Evolutionary conservation across 1,140 invertebrate species (phyloP), one percentile per base, ranked within the genome.

Genomic region (Acyrthosiphon pisum): DNA sequence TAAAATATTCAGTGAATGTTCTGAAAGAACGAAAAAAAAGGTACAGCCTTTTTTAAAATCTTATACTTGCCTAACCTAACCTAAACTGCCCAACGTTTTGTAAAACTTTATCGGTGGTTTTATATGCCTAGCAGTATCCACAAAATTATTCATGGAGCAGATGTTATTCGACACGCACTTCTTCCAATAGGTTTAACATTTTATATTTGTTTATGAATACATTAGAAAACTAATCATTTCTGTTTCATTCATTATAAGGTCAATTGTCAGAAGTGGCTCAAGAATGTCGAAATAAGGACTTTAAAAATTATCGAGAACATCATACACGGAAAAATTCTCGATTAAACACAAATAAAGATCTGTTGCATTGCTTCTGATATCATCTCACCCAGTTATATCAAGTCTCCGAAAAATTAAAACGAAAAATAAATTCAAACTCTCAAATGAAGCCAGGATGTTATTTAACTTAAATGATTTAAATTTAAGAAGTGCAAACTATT

Each of bases 261-360:
- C 60, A 68, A 68, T 68, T 68, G 26, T 68, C 60, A 30, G 60
- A 68, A 68, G 60, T n/a, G 30, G 60, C 60, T 68, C 60, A 68
- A 68, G 60, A 68, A 26, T 68, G 60, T 68, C 23, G n/a, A n/a
- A n/a, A n/a, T n/a, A n/a, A n/a, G n/a, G n/a, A n/a, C n/a, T 68
- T 30, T 14, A 68, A 68, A 30, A 9, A 30, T 68, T 68, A 68
- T 68, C 23, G 60, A 30, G 60, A 68, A 68, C 60, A 68, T 26
- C 60, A 68, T 81, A 81, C n/a, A 81, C 1, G 68, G 11, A 81
- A 37, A 81, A 81, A n/a, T n/a, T 14, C n/a, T 14, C 30, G 68
- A 76, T n/a, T 76, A n/a, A 76, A 76, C n/a, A n/a, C 68, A 76
- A 76, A 76, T n/a, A n/a, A 76, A 76, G 68, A 76, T n/a, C n/a